Percentiles rank a stretch among this genome's conserved stretches.
These are phyloP conservation scores for Sphaeridia pumilis DNA, from an alignment of 2,888 invertebrate species.

Conservation along the genomic window DNA sequence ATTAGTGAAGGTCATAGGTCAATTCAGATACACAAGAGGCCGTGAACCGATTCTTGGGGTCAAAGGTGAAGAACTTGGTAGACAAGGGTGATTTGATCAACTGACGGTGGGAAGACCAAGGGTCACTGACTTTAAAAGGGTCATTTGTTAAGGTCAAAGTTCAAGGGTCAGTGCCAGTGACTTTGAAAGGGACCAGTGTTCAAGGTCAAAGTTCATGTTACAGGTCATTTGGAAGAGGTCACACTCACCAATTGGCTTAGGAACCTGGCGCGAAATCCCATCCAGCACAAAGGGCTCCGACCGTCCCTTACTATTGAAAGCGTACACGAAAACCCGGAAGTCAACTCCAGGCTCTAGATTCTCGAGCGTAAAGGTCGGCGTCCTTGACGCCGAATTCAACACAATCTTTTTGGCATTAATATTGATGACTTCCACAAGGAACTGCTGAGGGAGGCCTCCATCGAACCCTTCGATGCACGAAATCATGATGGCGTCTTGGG, in stretches of 20 bases:
- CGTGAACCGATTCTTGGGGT: no score
- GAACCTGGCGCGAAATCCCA: slow-evolving; percentile 73
- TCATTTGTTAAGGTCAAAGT: no score
- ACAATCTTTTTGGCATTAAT: slow-evolving; percentile 53
- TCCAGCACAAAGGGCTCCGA: slow-evolving; percentile 73
- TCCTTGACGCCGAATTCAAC: slow-evolving; percentile 49
- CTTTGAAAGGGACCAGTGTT: no score
- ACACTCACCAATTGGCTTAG: slow-evolving; percentile 68
- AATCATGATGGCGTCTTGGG: slow-evolving; percentile 67
- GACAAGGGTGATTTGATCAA: no score
- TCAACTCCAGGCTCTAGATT: slow-evolving; percentile 42
- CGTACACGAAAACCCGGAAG: slow-evolving; percentile 58
- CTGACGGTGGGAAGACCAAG: no score
- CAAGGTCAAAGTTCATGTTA: no score
- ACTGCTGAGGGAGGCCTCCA: slow-evolving; percentile 74
- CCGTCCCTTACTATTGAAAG: slow-evolving; percentile 74
- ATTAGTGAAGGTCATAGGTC: no score
- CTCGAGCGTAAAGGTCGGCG: slow-evolving; percentile 35
- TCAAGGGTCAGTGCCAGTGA: no score
- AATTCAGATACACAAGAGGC: no score
- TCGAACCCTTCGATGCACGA: slow-evolving; percentile 64
- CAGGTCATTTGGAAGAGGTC: no score
- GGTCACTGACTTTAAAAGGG: no score
- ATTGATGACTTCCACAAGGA: slow-evolving; percentile 67
- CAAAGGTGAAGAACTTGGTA: no score